Evolutionary conservation across 2,888 invertebrate species (phyloP).

Genomic region (Rhabditoides inermis): DNA sequence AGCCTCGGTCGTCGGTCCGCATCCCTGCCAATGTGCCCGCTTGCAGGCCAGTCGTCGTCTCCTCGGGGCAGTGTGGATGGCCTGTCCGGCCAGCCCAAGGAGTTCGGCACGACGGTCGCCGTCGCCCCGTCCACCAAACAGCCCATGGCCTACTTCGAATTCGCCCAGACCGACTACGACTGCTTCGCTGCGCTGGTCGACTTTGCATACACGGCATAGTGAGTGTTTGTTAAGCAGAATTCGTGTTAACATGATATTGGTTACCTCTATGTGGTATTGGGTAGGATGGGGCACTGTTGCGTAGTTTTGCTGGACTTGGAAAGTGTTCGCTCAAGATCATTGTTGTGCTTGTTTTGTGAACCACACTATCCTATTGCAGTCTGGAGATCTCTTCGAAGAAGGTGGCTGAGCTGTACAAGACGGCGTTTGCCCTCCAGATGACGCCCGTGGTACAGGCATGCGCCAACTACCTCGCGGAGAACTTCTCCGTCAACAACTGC

Average conservation of each 20-base stretch:
- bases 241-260: too few species aligned
- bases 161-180: constrained; percentile 60
- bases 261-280: neutral
- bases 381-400: constrained; percentile 58
- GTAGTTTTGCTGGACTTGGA: too few species aligned
- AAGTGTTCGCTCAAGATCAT: neutral
- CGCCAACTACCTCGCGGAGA: constrained; percentile 65
- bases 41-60: neutral
- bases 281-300: neutral
- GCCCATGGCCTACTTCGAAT: constrained; percentile 34
- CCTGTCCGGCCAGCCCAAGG: neutral
- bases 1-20: constrained; percentile 3
- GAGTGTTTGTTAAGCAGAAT: constrained; percentile 17
- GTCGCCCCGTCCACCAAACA: neutral
- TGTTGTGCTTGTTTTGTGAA: neutral
- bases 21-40: neutral
- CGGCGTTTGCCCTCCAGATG: constrained; percentile 69
- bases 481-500: constrained; percentile 60
- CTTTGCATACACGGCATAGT: constrained; percentile 73
- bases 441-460: constrained; percentile 68
- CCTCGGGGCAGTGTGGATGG: neutral
- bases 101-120: neutral
- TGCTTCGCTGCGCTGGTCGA: constrained; percentile 71
- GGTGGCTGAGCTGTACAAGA: constrained; percentile 70
- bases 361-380: constrained; percentile 54